These are phyloP conservation scores for Chaenocephalus aceratus DNA, from an alignment of 2,113 vertebrate genomes.

Conservation along the genomic window DNA sequence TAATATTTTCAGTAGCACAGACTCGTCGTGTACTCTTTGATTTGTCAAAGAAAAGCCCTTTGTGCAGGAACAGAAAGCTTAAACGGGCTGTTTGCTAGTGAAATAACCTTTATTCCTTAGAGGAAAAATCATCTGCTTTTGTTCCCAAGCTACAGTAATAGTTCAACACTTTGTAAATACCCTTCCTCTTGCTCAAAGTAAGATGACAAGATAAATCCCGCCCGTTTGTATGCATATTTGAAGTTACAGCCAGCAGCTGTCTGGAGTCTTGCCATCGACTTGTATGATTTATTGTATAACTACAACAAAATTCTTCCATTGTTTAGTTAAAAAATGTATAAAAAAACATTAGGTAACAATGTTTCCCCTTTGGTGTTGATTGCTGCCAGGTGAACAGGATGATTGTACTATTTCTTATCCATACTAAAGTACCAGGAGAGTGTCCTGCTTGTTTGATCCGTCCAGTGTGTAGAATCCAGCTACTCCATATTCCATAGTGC, in stretches of 20 bases:
- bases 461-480: background rate
- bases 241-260: background rate
- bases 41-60: constrained; percentile 10
- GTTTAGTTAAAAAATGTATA: no score
- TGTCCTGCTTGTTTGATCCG: background rate
- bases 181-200: background rate
- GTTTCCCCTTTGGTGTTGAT: background rate
- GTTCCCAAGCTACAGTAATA: no score
- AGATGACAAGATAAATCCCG: background rate
- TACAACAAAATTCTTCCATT: no score
- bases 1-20: constrained; percentile 4
- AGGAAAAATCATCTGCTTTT: background rate
- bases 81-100: background rate
- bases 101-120: background rate
- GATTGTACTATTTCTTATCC: background rate
- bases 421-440: background rate
- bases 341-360: no score
- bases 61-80: background rate
- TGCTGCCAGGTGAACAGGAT: background rate
- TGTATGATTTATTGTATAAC: background rate
- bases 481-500: background rate
- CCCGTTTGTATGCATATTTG: background rate
- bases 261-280: background rate
- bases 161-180: background rate
- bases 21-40: background rate